Base-by-base conservation (phyloP, 2,888 invertebrate genomes). In the Nudaria mundana region DNA sequence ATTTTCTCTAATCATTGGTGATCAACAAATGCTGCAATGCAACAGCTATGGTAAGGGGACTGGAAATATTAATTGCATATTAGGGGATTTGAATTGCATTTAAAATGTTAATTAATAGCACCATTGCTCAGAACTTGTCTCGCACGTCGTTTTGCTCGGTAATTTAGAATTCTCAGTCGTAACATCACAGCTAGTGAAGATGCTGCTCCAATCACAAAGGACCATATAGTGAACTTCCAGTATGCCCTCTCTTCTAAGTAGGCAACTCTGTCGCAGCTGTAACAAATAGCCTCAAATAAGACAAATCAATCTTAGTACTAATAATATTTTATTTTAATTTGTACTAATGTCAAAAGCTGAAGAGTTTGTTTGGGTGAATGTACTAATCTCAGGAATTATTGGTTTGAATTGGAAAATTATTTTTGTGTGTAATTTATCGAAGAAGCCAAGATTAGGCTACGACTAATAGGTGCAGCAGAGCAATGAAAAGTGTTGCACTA, bases 201-300 rank as follows among this genome's bases (percentile, higher is more conserved):
- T 12, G 91, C 71, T 0, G 93, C 66, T 1, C 93, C 92, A 20
- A 92, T 66, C 1, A 91, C 77, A 65, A 94, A 92, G 79, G 93
- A 92, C 66, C 92, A 90, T 34, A 92, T 91, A 67, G 95, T 93
- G 68, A 96, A 96, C 57, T 94, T 92, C 94, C 95, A 95, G 76
- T 95, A 98, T 40, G 93, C 91, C 46, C 93, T 91, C 71, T 96
- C 95, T 68, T 97, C 97, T 34, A 96, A 89, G 88, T 94, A 94
- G 2, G 94, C 94, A 10, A 96, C 94, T 70, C 92, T 91, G 66
- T 96, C 95, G 86, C 97, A 97, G 75, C 97, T 94, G 83, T 49
- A 91, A 90, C 28, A 20, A 25, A 50, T 24, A 24, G 14, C 5
- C 2, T 0, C 3, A 18, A 3, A 11, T 2, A 15, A 11, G 18